Evolutionary conservation across 2,113 vertebrate species (phyloP).

Genomic region (Bettongia penicillata): DNA sequence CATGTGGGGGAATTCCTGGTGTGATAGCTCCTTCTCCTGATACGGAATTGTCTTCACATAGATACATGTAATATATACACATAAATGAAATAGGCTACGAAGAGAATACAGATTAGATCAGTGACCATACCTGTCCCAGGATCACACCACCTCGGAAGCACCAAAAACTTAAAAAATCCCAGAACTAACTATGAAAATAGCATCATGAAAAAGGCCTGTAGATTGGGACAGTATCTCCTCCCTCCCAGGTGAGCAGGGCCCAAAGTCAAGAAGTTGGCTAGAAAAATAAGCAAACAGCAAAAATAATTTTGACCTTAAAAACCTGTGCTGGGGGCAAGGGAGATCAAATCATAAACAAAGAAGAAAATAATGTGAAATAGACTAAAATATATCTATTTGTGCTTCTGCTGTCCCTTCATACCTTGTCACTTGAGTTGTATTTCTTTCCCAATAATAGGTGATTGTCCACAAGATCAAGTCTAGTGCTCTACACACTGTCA

Average conservation of each 20-base stretch:
- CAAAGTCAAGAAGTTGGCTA: not conserved
- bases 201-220: not conserved
- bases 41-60: not conserved
- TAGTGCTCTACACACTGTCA: not conserved
- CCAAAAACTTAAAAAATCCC: not conserved
- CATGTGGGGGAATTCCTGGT: not conserved
- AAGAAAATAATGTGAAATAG: not conserved
- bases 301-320: not conserved
- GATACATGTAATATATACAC: not conserved
- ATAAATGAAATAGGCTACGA: not conserved
- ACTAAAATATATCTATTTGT: conserved; percentile 3
- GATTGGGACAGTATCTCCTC: not conserved
- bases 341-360: not conserved
- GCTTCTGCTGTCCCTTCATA: not conserved
- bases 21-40: not conserved
- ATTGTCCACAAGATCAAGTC: not conserved
- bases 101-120: not conserved
- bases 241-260: not conserved
- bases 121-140: no score
- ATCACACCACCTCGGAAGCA: not conserved
- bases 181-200: not conserved
- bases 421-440: conserved; percentile 13
- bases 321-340: not conserved
- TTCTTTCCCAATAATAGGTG: not conserved
- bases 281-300: not conserved